Evolutionary conservation across 2,113 vertebrate species (phyloP).

Genomic region (Pollimyrus isidori): DNA sequence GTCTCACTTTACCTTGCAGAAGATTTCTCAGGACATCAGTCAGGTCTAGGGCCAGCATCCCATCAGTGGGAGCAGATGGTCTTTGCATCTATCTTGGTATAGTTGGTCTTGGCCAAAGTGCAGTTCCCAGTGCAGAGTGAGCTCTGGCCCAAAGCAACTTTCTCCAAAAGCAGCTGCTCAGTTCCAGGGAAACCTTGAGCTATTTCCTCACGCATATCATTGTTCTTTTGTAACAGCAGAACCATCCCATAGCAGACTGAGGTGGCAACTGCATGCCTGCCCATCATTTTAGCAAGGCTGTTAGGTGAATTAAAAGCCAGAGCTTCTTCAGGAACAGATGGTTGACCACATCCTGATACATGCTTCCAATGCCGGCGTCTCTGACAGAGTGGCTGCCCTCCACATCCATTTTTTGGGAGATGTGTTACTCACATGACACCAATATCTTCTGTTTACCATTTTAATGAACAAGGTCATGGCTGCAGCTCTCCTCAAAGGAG

Average conservation of each 20-base stretch:
- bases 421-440: background rate
- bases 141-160: slow-evolving; percentile 14
- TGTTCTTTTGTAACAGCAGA: background rate
- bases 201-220: background rate
- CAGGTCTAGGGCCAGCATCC: slow-evolving; percentile 32
- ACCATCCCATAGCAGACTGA: background rate
- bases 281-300: background rate
- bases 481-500: background rate
- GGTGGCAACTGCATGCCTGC: background rate
- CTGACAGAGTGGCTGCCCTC: background rate
- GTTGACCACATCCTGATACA: background rate
- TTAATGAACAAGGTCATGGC: background rate
- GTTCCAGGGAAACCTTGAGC: background rate
- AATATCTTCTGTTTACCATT: background rate
- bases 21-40: slow-evolving; percentile 32
- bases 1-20: slow-evolving; percentile 15
- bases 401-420: background rate
- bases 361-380: background rate
- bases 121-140: slow-evolving; percentile 18
- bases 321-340: background rate
- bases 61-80: slow-evolving; percentile 46
- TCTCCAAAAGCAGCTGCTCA: background rate
- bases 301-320: background rate
- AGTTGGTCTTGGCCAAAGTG: slow-evolving; percentile 40
- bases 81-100: slow-evolving; percentile 43